These are phyloP conservation scores for Pungitius pungitius DNA, from an alignment of 2,113 vertebrate species.

Conservation along the genomic window DNA sequence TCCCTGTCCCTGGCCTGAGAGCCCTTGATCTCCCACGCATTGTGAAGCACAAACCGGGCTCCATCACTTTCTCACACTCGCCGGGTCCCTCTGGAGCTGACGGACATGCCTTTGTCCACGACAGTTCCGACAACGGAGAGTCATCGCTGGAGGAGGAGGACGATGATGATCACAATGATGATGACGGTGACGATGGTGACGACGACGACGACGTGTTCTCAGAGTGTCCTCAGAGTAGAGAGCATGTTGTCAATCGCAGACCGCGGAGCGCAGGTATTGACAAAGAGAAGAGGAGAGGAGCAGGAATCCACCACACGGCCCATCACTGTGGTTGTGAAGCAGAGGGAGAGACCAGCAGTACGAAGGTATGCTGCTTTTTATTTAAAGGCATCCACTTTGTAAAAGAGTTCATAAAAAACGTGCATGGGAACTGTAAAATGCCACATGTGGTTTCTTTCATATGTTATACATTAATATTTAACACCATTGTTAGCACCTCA, in stretches of 20 bases:
- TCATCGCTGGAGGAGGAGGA: conserved; percentile 65
- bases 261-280: conserved; percentile 52
- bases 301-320: conserved; percentile 14
- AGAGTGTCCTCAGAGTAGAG: conserved; percentile 65
- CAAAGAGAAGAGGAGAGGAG: conserved; percentile 58
- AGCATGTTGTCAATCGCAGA: conserved; percentile 44
- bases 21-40: conserved; percentile 68
- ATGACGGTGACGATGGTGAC: conserved; percentile 58
- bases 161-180: background rate
- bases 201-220: conserved; percentile 72
- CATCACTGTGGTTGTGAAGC: conserved; percentile 61
- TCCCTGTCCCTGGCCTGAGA: conserved; percentile 12
- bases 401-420: conserved; percentile 2
- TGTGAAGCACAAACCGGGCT: conserved; percentile 80
- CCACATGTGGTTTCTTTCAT: background rate
- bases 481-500: background rate
- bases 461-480: background rate
- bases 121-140: conserved; percentile 71
- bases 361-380: conserved; percentile 73
- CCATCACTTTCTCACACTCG: conserved; percentile 81
- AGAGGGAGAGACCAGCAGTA: conserved; percentile 65
- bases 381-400: background rate
- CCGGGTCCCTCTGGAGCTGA: conserved; percentile 10
- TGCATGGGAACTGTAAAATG: background rate
- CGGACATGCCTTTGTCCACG: conserved; percentile 40